Percentiles rank a stretch among this genome's conserved stretches.
These are phyloP conservation scores for Macropus fuliginosus DNA, from an alignment of 2,797 vertebrate species.

Conservation along the genomic window DNA sequence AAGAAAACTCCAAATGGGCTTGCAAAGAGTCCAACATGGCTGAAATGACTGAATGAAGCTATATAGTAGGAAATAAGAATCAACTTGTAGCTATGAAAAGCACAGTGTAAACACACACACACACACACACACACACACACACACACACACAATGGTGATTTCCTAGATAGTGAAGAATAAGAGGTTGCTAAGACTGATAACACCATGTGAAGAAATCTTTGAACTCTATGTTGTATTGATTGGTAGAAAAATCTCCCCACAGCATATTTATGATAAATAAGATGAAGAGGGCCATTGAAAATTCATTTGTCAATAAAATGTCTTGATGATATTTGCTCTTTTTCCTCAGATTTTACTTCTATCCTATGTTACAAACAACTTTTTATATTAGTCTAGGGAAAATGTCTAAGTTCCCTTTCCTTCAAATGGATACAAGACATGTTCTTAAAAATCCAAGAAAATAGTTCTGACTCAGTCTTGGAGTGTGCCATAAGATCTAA, in stretches of 20 bases:
- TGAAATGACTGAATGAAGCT: background rate
- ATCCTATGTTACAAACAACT: background rate
- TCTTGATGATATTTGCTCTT: background rate
- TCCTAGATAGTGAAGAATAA: slow-evolving; percentile 34
- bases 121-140: too few relatives aligned
- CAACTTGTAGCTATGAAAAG: background rate
- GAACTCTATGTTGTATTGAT: background rate
- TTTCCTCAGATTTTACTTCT: background rate
- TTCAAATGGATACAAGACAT: background rate
- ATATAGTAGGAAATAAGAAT: background rate
- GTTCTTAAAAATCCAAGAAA: background rate
- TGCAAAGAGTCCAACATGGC: background rate
- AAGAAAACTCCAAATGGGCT: background rate
- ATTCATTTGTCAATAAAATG: background rate
- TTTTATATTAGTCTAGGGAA: background rate
- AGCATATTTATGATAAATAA: background rate
- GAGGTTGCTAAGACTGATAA: background rate
- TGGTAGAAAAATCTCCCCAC: background rate
- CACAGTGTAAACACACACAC: background rate
- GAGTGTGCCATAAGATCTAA: background rate
- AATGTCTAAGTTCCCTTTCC: background rate
- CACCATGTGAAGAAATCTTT: slow-evolving; percentile 4
- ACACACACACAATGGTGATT: background rate
- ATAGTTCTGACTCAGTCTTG: background rate
- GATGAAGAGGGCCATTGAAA: background rate